Conservation (phyloP, 1,140 invertebrate genomes). For the Galleria mellonella region DNA sequence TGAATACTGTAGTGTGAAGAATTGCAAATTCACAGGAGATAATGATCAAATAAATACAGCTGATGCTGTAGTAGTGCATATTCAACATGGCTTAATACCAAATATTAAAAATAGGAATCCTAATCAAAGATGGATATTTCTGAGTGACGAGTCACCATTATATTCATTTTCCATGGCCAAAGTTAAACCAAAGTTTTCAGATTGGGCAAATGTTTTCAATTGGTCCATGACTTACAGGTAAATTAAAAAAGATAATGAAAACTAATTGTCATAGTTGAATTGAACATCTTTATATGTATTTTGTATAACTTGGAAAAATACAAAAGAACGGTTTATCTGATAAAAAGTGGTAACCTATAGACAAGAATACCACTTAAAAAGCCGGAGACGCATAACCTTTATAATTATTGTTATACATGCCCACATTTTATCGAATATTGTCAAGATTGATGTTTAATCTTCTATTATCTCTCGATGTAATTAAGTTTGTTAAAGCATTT, state of each 20-base stretch:
- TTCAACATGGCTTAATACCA: conserved; percentile 37
- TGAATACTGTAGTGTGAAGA: conserved; percentile 43
- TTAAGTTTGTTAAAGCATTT: no score
- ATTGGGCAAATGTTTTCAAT: conserved; percentile 79
- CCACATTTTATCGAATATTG: no score
- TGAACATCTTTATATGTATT: no score
- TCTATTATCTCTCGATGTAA: no score
- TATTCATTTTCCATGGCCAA: conserved; percentile 34
- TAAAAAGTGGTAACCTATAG: no score
- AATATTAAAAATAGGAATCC: conserved; percentile 18
- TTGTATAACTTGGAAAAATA: no score
- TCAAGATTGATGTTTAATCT: no score
- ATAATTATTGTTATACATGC: no score
- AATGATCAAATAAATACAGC: conserved; percentile 22
- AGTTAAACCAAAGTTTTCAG: conserved; percentile 11
- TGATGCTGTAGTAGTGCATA: conserved; percentile 48
- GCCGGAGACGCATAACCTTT: no score
- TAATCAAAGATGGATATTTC: conserved; percentile 47
- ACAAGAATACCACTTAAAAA: no score
- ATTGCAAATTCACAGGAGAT: conserved; percentile 42
- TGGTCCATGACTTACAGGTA: conserved; percentile 86
- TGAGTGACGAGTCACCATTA: conserved; percentile 44
- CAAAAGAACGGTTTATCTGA: no score
- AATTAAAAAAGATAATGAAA: background rate
- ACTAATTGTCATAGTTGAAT: no score